Conservation (phyloP, 2,888 invertebrate genomes). For the Idaea biselata region DNA sequence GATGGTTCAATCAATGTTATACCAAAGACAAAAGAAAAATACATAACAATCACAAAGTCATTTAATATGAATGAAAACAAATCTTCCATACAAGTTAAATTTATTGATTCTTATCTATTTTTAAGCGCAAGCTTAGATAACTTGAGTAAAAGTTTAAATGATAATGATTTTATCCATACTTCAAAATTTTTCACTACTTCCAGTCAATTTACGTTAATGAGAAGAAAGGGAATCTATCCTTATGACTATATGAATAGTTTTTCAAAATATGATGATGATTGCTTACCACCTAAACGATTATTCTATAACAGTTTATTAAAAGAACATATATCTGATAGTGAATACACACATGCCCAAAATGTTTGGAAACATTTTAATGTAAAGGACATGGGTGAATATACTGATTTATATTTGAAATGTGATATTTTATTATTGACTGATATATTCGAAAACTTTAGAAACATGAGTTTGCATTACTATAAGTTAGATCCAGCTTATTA, state of each 20-base stretch:
- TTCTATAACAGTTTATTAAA: conserved; percentile 24
- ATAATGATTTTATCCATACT: conserved; percentile 7
- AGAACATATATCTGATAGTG: conserved; percentile 16
- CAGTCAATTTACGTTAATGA: conserved; percentile 11
- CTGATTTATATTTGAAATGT: conserved; percentile 40
- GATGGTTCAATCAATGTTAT: conserved; percentile 23
- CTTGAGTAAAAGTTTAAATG: conserved; percentile 8
- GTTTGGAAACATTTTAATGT: conserved; percentile 36
- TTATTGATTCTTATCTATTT: conserved; percentile 16
- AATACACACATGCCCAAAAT: conserved; percentile 31
- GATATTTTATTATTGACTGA: conserved; percentile 41
- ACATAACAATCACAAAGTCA: conserved; percentile 12
- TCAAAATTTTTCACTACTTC: not conserved
- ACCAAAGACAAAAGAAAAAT: conserved; percentile 28
- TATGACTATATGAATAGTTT: conserved; percentile 29
- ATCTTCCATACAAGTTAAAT: conserved; percentile 6
- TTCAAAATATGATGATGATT: conserved; percentile 17
- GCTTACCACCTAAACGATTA: conserved; percentile 18
- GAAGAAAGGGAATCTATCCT: conserved; percentile 29
- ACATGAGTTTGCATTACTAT: conserved; percentile 34
- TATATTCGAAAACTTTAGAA: conserved; percentile 44
- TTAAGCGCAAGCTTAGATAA: conserved; percentile 12
- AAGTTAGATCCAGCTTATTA: conserved; percentile 12
- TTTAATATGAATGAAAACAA: not conserved
- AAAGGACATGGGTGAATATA: conserved; percentile 35